Base-by-base conservation (phyloP, 2,888 invertebrate genomes). In the Lasioglossum zephyrum region DNA sequence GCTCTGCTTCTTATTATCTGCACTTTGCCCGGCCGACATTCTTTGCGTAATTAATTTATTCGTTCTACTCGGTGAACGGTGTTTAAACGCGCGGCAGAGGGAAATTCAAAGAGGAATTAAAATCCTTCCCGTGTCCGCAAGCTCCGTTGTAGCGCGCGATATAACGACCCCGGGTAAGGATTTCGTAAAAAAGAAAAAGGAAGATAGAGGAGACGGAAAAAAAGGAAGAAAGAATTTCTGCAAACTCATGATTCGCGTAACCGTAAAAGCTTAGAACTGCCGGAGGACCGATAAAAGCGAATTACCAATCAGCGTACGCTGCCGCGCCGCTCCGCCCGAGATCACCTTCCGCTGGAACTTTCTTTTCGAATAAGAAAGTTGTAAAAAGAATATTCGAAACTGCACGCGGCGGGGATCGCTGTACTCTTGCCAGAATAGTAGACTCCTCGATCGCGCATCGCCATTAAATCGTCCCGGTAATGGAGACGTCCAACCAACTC, bases 301-400 rank as follows among this genome's bases (percentile, higher is more conserved):
- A 82, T 85, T 83, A 85, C 79, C 82, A 82, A 85, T 82, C 83
- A 79, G 53, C 83, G 78, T 79, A 82, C 72, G 70, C 44, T 22
- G 82, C 8, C 5, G 49, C 36, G 49, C 9, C 31, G 36, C 31
- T 76, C 72, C 57, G 26, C 16, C 36, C 36, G 63, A 16, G 78
- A 44, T 31, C 49, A 44, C n/a, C 70, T 26, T 5, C 16, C 57
- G n/a, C 36, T 31, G 69, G 4, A 77, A 84, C 53, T 60, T 82
- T 18, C 49, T n/a, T n/a, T 70, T n/a, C 26, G 22, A 77, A 63
- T 16, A 16, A 18, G 36, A 53, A 44, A n/a, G 44, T 26, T 70
- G 47, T 77, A 49, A 70, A 82, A 13, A n/a, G 31, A 36, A 78
- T 74, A 72, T 84, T 74, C 47, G 22, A 13, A 63, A 2, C 13